These are phyloP conservation scores for Plectropomus leopardus DNA, from an alignment of 2,113 vertebrate species.

Conservation along the genomic window DNA sequence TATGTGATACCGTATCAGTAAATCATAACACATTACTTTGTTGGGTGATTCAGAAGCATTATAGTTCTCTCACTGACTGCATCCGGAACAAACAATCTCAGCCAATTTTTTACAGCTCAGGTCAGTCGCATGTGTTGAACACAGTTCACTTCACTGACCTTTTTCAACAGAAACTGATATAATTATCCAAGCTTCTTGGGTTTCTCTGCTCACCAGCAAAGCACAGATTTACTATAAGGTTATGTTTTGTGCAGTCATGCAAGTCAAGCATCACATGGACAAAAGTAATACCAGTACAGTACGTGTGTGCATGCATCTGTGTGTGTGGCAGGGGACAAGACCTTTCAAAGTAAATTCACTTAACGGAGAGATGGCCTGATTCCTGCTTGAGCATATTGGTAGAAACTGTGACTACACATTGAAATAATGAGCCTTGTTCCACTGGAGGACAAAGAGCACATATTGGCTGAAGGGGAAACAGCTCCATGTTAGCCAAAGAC, in stretches of 20 bases:
- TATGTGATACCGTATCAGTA: neutral
- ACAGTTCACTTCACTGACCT: slow-evolving; percentile 34
- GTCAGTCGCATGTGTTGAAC: neutral
- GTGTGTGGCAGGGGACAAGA: slow-evolving; percentile 37
- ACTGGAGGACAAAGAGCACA: slow-evolving; percentile 57
- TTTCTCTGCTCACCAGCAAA: slow-evolving; percentile 13
- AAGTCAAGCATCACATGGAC: slow-evolving; percentile 31
- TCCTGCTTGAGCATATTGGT: slow-evolving; percentile 63
- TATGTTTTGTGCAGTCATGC: slow-evolving; percentile 35
- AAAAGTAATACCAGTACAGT: slow-evolving; percentile 44
- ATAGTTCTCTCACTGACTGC: neutral
- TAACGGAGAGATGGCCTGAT: slow-evolving; percentile 64
- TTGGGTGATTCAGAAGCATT: neutral
- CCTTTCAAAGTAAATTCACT: slow-evolving; percentile 66
- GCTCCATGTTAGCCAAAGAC: slow-evolving; percentile 32
- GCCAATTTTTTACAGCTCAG: slow-evolving; percentile 8
- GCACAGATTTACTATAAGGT: slow-evolving; percentile 5
- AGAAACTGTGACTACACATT: slow-evolving; percentile 80
- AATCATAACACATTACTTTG: neutral
- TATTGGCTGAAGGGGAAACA: slow-evolving; percentile 25
- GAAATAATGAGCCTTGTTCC: slow-evolving; percentile 80
- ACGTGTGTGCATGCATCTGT: slow-evolving; percentile 27
- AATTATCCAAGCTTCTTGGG: slow-evolving; percentile 19
- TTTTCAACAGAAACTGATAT: slow-evolving; percentile 21
- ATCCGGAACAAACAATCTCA: slow-evolving; percentile 14